These are phyloP conservation scores for Autographa pulchrina DNA, from an alignment of 2,888 invertebrate species.

Conservation along the genomic window DNA sequence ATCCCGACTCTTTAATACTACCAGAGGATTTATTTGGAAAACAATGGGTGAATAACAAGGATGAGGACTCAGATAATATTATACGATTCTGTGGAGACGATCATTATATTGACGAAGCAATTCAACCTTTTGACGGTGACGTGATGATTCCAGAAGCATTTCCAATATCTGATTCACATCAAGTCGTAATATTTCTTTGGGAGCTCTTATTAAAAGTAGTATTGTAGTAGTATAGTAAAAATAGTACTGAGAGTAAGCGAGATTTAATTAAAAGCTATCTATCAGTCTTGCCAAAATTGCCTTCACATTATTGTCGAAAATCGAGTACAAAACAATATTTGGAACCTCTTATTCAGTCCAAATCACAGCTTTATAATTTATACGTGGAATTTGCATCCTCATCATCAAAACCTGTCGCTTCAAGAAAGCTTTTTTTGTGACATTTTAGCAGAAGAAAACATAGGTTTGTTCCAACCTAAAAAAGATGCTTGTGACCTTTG, in stretches of 20 bases:
- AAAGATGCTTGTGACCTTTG: constrained; percentile 57
- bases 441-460: constrained; percentile 53
- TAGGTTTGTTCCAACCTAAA: constrained; percentile 57
- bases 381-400: constrained; percentile 49
- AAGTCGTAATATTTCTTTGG: background rate
- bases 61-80: too few relatives aligned
- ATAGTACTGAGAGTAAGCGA: constrained; percentile 10
- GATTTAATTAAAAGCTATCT: constrained; percentile 4
- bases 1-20: constrained; percentile 5
- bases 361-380: constrained; percentile 49
- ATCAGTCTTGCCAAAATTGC: constrained; percentile 23
- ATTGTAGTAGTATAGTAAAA: too few relatives aligned
- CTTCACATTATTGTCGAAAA: constrained; percentile 59
- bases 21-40: constrained; percentile 13
- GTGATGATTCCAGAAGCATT: background rate
- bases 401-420: constrained; percentile 40
- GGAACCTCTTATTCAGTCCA: constrained; percentile 58
- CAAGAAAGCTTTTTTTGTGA: constrained; percentile 55
- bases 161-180: constrained; percentile 7
- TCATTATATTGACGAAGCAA: constrained; percentile 8
- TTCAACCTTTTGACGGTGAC: constrained; percentile 11
- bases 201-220: constrained; percentile 12
- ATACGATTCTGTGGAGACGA: too few relatives aligned
- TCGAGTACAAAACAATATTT: constrained; percentile 52
- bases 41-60: constrained; percentile 11